phyloP scores from a whole-genome alignment of 2,888 invertebrate species.

The Beris morrisii region DNA sequence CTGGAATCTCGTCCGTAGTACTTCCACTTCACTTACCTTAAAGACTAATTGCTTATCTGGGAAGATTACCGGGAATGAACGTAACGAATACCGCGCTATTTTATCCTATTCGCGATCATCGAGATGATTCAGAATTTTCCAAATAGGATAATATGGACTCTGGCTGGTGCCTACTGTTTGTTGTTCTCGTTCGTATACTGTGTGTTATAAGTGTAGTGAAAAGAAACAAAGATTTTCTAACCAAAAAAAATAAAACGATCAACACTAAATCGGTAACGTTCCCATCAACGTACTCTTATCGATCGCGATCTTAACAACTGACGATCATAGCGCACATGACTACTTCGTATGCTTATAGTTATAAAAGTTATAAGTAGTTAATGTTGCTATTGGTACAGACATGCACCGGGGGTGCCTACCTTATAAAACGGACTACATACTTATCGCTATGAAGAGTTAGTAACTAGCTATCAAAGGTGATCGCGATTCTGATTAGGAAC shows the following conservation, averaged over 20 bases:
- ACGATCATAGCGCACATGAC: conserved; percentile 34
- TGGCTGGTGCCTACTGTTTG: conserved; percentile 2
- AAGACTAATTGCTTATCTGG: conserved; percentile 33
- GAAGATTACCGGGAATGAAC: conserved; percentile 23
- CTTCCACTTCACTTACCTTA: conserved; percentile 27
- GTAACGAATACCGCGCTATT: background rate
- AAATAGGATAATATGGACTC: too few species aligned
- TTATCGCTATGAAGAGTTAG: conserved; percentile 7
- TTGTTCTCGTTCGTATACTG: conserved; percentile 21
- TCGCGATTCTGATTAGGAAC: conserved; percentile 33
- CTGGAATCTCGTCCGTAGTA: conserved; percentile 10
- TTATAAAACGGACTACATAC: background rate
- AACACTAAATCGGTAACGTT: conserved; percentile 28
- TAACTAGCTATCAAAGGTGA: conserved; percentile 26
- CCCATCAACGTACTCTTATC: conserved; percentile 32
- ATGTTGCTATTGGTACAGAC: conserved; percentile 16
- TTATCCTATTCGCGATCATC: too few species aligned
- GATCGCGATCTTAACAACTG: conserved; percentile 32
- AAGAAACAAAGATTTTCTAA: conserved; percentile 10
- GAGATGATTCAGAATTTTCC: too few species aligned
- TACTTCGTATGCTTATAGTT: conserved; percentile 1
- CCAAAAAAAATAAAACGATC: conserved; percentile 3
- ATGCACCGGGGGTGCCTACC: background rate
- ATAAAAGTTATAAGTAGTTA: conserved; percentile 15
- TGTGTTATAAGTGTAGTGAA: background rate